These are phyloP conservation scores for Agrypnus murinus DNA, from an alignment of 2,888 invertebrate genomes.

Conservation along the genomic window DNA sequence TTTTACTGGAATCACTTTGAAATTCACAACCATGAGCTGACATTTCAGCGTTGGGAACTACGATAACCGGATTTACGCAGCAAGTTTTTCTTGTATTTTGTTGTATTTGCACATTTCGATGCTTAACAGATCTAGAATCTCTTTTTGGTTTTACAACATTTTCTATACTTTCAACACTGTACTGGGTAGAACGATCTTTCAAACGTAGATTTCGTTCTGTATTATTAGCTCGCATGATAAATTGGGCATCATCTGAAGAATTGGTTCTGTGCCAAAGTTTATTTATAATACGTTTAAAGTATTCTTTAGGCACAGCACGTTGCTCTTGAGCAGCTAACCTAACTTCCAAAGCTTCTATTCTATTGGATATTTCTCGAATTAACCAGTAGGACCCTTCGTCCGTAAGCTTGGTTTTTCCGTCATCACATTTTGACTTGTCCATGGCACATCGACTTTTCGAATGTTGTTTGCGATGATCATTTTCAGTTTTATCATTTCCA, in stretches of 20 bases:
- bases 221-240: not conserved
- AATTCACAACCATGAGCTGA: not conserved
- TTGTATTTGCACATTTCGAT: slow-evolving; percentile 44
- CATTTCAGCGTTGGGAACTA: not conserved
- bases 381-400: slow-evolving; percentile 26
- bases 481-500: not conserved
- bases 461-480: not conserved
- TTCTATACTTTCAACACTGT: slow-evolving; percentile 15
- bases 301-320: slow-evolving; percentile 66
- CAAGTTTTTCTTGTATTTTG: slow-evolving; percentile 29
- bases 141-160: not conserved
- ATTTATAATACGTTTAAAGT: slow-evolving; percentile 67
- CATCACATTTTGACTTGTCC: not conserved
- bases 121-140: not conserved
- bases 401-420: not conserved
- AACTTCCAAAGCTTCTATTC: slow-evolving; percentile 64
- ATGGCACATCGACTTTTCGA: not conserved
- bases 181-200: slow-evolving; percentile 16
- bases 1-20: not conserved
- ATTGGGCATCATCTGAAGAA: slow-evolving; percentile 7
- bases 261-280: slow-evolving; percentile 62
- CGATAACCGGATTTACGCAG: slow-evolving; percentile 20
- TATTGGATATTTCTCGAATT: slow-evolving; percentile 59
- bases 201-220: not conserved
- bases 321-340: slow-evolving; percentile 66